Evolutionary conservation across 2,797 vertebrate species (phyloP), one percentile per base, ranked within the genome.

Genomic region (Acanthis flammea): DNA sequence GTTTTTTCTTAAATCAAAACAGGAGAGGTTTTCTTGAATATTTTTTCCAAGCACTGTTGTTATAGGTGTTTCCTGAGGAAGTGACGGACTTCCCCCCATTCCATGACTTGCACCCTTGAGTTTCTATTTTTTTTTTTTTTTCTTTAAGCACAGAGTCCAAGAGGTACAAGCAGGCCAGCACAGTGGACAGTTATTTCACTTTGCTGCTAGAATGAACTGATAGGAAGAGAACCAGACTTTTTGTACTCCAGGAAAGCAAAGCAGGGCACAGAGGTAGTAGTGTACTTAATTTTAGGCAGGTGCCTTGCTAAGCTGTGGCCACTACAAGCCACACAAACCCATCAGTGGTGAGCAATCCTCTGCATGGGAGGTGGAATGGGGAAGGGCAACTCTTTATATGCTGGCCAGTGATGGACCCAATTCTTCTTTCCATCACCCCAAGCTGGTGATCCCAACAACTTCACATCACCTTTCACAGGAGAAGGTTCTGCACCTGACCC

Each of bases 1-100:
- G 6, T 10, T 7, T 51, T 44, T 75, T 42, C 8, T 23, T 0
- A 8, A 79, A 68, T 72, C 87, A 93, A 95, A 92, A 90, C 91
- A 94, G 73, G 62, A 92, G 91, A 92, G 82, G 91, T 88, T 96
- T 94, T 92, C 94, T 94, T 75, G 35, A 88, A 35, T 88, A 63
- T 75, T 96, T 96, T 95, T 94, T 91, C 94, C 94, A 96, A 94
- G 91, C 6, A 17, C 94, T 97, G 96, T 96, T 97, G 96, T 97
- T 96, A 80, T 97, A 97, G 96, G 96, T 97, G 96, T 96, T 97
- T 97, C 96, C 96, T 97, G 94, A 97, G 95, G 95, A 96, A 96
- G 91, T 96, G 95, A 94, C 78, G 0, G 41, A 88, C 90, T 94
- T 93, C 67, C 86, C 60, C 63, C 50, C 51, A 33, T 50, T 19